A percentile compares a stretch with the other conserved stretches of the same genome.
These are phyloP conservation scores for Chromis chromis DNA, from an alignment of 2,797 vertebrate genomes.

Conservation along the genomic window DNA sequence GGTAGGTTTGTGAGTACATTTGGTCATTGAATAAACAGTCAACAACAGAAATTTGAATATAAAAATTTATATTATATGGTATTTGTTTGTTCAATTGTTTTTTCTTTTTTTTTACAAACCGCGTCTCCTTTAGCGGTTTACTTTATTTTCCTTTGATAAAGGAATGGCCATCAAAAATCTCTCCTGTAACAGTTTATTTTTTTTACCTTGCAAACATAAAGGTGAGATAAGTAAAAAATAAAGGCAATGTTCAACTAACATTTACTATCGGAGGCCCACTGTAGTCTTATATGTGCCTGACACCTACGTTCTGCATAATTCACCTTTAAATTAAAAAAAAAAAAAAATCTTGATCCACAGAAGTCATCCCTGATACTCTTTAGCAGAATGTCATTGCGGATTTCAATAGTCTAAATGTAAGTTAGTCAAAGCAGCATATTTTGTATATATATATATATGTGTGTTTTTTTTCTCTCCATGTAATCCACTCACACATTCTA, in stretches of 20 bases:
- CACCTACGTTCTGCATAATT: constrained; percentile 27
- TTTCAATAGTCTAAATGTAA: constrained; percentile 47
- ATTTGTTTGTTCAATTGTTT: constrained; percentile 40
- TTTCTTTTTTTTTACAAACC: constrained; percentile 28
- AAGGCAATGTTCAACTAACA: constrained; percentile 54
- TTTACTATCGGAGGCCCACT: constrained; percentile 24
- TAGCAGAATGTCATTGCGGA: constrained; percentile 38
- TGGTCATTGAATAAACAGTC: constrained; percentile 25
- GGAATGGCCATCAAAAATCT: constrained; percentile 23
- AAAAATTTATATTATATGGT: constrained; percentile 15
- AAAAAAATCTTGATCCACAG: constrained; percentile 36
- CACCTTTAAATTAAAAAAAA: background rate
- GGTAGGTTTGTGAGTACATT: constrained; percentile 2
- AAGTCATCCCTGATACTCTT: constrained; percentile 55
- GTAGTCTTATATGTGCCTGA: constrained; percentile 13
- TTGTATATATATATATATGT: too few species aligned
- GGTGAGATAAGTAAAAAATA: constrained; percentile 48
- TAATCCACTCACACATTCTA: constrained; percentile 57
- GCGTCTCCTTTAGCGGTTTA: background rate
- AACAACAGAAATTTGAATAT: constrained; percentile 15
- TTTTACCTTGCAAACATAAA: constrained; percentile 39
- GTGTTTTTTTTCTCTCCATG: constrained; percentile 29
- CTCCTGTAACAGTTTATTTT: constrained; percentile 32
- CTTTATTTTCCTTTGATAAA: constrained; percentile 13
- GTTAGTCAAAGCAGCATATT: constrained; percentile 69